Conservation (phyloP, 2,888 invertebrate species). For the Aporophyla lueneburgensis region DNA sequence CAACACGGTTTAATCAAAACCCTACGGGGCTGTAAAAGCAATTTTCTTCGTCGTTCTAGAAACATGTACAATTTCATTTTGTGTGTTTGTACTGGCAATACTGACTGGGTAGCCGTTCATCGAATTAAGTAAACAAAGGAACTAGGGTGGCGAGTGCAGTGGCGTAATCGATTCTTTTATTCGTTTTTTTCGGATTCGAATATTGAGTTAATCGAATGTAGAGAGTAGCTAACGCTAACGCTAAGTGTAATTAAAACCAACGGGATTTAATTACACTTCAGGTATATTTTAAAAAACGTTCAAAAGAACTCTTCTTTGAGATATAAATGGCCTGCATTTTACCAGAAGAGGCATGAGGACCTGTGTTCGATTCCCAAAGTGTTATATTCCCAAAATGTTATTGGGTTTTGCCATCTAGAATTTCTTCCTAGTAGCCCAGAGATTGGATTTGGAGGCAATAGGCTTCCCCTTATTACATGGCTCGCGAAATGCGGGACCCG, state of each 20-base stretch:
- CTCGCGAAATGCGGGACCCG: background rate
- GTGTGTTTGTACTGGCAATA: constrained; percentile 50
- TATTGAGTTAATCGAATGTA: constrained; percentile 22
- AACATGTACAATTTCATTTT: constrained; percentile 54
- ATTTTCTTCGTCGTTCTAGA: constrained; percentile 47
- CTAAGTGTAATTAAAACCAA: too few relatives aligned
- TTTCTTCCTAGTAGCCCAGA: background rate
- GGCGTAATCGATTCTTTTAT: constrained; percentile 8
- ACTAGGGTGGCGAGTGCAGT: constrained; percentile 5
- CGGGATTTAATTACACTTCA: background rate
- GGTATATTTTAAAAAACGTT: background rate
- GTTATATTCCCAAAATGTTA: background rate
- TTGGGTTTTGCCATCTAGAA: background rate
- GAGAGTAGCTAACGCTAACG: background rate
- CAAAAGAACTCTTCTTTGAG: background rate
- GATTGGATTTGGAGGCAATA: background rate
- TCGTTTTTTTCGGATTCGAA: constrained; percentile 5
- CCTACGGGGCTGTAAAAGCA: constrained; percentile 50
- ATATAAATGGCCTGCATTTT: background rate
- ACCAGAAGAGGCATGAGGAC: background rate
- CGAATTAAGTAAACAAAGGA: constrained; percentile 56
- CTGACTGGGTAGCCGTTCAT: constrained; percentile 46
- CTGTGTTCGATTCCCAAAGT: background rate
- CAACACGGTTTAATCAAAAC: constrained; percentile 59
- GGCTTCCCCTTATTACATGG: background rate